A percentile compares a stretch with the other conserved stretches of the same genome.
Conservation (phyloP, 2,888 invertebrate genomes). For the Nomada ferruginata region DNA sequence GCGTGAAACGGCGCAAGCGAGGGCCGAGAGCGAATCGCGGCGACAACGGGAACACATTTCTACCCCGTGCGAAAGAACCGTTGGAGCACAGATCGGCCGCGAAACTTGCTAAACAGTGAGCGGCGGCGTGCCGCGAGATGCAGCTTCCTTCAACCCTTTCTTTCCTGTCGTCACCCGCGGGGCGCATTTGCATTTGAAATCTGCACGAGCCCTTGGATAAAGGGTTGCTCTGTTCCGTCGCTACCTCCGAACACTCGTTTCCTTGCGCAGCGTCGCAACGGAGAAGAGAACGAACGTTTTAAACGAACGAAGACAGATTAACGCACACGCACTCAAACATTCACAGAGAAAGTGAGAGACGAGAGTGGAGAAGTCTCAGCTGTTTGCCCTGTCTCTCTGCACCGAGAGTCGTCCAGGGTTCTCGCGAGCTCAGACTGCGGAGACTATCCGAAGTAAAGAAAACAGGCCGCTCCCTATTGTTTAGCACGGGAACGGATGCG, state of each 20-base stretch:
- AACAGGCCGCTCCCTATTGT: slow-evolving; percentile 56
- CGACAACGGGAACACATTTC: slow-evolving; percentile 34
- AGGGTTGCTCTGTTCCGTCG: slow-evolving; percentile 58
- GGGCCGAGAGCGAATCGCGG: not conserved
- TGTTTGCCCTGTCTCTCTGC: slow-evolving; percentile 58
- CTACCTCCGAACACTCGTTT: slow-evolving; percentile 72
- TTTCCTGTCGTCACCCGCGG: slow-evolving; percentile 27
- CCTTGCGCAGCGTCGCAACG: slow-evolving; percentile 68
- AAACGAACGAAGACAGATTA: not conserved
- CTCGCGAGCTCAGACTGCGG: slow-evolving; percentile 19
- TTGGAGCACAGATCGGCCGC: slow-evolving; percentile 52
- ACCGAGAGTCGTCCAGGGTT: slow-evolving; percentile 48
- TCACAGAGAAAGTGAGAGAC: not conserved
- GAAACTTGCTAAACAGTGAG: slow-evolving; percentile 54
- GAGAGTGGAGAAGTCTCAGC: slow-evolving; percentile 47
- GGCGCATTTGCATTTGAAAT: slow-evolving; percentile 82
- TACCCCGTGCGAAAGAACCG: slow-evolving; percentile 7
- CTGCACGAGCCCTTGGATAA: slow-evolving; percentile 77
- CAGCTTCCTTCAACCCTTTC: slow-evolving; percentile 34
- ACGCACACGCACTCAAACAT: no score
- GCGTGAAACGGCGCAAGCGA: slow-evolving; percentile 1
- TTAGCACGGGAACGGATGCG: slow-evolving; percentile 65
- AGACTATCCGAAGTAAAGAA: slow-evolving; percentile 22
- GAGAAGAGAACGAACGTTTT: slow-evolving; percentile 2
- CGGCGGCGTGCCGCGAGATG: slow-evolving; percentile 40